phyloP scores from a whole-genome alignment of 92 coral and sea anemone genomes.

The Montipora capitata region DNA sequence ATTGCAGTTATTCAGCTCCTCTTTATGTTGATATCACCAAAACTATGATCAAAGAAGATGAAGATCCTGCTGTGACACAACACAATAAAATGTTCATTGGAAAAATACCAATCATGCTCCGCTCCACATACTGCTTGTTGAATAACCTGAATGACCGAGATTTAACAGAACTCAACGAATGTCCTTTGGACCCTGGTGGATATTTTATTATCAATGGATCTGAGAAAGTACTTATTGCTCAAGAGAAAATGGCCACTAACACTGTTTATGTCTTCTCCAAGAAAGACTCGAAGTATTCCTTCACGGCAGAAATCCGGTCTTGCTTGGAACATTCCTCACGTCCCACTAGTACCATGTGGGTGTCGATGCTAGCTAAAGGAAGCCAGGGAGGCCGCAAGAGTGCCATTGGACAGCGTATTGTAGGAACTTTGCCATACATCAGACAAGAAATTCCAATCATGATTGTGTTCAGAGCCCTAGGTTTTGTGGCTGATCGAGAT shows the following conservation, averaged over 20 bases:
- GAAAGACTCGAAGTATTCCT: constrained; percentile 98
- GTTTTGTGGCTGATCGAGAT: constrained; percentile 99
- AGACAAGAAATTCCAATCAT: constrained; percentile 98
- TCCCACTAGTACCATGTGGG: constrained; percentile 99
- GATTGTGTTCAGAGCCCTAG: constrained; percentile 99
- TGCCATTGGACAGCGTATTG: constrained; percentile 99
- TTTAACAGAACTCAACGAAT: constrained; percentile 97
- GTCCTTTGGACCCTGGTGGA: constrained; percentile 99
- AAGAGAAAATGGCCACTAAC: constrained; percentile 99
- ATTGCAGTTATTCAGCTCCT: constrained; percentile 95
- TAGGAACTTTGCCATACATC: constrained; percentile 96
- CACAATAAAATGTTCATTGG: constrained; percentile 99
- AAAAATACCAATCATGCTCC: constrained; percentile 98
- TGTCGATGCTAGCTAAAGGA: constrained; percentile 97
- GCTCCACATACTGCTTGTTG: constrained; percentile 96
- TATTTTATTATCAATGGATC: constrained; percentile 98
- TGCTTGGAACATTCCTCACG: constrained; percentile 98
- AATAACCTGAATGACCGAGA: constrained; percentile 95
- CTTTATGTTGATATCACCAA: constrained; percentile 98
- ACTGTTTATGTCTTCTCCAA: constrained; percentile 98
- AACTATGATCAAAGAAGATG: constrained; percentile 93
- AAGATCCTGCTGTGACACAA: constrained; percentile 90
- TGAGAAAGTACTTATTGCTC: constrained; percentile 98
- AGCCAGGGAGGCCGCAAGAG: constrained; percentile 96
- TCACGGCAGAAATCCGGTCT: constrained; percentile 97